phyloP scores from a whole-genome alignment of 2,797 vertebrate genomes.

The Hydrolagus colliei region DNA sequence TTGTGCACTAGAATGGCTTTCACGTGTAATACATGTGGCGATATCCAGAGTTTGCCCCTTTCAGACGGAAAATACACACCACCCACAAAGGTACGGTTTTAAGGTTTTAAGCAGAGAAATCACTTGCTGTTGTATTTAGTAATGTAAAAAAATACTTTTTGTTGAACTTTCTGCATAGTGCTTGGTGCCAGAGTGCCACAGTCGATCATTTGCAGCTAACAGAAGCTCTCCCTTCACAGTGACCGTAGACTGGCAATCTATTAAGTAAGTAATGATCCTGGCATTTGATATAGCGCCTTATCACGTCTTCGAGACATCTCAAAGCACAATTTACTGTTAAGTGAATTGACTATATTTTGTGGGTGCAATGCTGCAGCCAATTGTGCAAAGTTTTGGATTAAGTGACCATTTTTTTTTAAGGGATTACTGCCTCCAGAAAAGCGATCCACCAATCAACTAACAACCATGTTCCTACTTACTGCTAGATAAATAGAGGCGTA shows the following conservation, averaged over 20 bases:
- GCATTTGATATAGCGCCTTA: neutral
- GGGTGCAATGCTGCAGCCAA: too few relatives aligned
- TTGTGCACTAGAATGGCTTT: slow-evolving; percentile 86
- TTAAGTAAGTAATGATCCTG: slow-evolving; percentile 68
- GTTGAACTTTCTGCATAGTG: slow-evolving; percentile 61
- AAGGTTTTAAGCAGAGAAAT: neutral
- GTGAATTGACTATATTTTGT: too few relatives aligned
- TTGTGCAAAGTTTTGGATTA: too few relatives aligned
- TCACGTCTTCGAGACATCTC: too few relatives aligned
- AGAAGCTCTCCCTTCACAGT: slow-evolving; percentile 79
- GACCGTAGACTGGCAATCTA: slow-evolving; percentile 89
- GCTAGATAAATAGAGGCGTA: too few relatives aligned
- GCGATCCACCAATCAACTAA: too few relatives aligned
- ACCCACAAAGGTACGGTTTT: slow-evolving; percentile 72
- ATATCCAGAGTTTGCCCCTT: slow-evolving; percentile 65
- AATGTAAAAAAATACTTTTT: neutral
- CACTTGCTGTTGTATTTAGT: neutral
- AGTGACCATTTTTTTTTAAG: too few relatives aligned
- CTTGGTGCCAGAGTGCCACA: slow-evolving; percentile 66
- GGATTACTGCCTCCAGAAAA: too few relatives aligned
- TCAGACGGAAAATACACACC: slow-evolving; percentile 78
- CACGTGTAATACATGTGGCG: slow-evolving; percentile 67
- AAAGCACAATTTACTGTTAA: too few relatives aligned
- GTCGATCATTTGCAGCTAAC: slow-evolving; percentile 67
- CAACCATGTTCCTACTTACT: too few relatives aligned